Evolutionary conservation across 2,888 invertebrate species (phyloP).

Genomic region (Netelia melanura): DNA sequence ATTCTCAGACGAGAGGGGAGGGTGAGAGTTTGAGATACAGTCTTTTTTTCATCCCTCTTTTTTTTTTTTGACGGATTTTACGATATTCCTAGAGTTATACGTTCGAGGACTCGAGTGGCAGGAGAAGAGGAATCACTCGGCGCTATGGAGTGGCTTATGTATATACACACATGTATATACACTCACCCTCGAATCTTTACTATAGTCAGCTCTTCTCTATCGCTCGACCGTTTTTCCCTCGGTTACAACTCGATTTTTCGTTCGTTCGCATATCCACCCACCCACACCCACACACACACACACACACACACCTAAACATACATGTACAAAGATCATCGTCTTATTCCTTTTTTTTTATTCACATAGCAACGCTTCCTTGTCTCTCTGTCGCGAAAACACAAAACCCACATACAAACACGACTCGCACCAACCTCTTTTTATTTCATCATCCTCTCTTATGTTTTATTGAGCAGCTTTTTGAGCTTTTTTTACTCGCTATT

Average conservation of each 20-base stretch:
- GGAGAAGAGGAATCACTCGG: conserved; percentile 69
- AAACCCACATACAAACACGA: conserved; percentile 18
- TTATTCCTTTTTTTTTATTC: neutral
- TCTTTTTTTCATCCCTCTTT: conserved; percentile 70
- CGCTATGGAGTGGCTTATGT: conserved; percentile 4
- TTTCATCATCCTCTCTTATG: conserved; percentile 75
- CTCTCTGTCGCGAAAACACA: conserved; percentile 40
- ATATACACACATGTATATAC: conserved; percentile 64
- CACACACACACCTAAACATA: conserved; percentile 21
- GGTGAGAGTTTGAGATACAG: neutral
- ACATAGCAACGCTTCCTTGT: conserved; percentile 22
- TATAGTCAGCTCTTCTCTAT: neutral
- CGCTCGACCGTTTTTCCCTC: neutral
- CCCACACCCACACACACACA: neutral
- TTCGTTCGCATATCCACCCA: conserved; percentile 22
- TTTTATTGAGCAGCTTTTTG: conserved; percentile 76
- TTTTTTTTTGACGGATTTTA: conserved; percentile 66
- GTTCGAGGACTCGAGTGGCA: conserved; percentile 69
- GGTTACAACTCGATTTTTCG: conserved; percentile 26
- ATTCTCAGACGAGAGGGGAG: conserved; percentile 7
- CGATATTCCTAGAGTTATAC: conserved; percentile 70
- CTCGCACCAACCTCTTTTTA: conserved; percentile 69
- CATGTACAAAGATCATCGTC: conserved; percentile 33
- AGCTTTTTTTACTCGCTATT: conserved; percentile 29
- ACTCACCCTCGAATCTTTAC: conserved; percentile 32